Conservation (phyloP, 2,797 vertebrate species). For the Morelia viridis region DNA sequence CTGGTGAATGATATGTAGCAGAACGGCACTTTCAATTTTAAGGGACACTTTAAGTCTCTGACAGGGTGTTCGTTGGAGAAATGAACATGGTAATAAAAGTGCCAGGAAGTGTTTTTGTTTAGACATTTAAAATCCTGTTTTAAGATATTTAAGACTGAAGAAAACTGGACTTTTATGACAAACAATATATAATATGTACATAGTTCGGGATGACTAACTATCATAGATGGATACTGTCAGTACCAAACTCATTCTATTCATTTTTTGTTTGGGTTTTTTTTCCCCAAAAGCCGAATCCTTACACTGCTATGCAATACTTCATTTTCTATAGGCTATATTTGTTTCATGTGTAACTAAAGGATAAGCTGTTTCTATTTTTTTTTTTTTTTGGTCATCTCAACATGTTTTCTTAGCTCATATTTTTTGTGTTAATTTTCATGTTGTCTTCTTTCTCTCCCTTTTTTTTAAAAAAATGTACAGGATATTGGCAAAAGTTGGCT, state of each 20-base stretch:
- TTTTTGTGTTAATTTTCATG: slow-evolving; percentile 79
- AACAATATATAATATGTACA: slow-evolving; percentile 85
- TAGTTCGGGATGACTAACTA: slow-evolving; percentile 81
- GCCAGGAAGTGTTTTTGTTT: slow-evolving; percentile 72
- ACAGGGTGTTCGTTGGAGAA: slow-evolving; percentile 50
- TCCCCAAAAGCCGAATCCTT: slow-evolving; percentile 81
- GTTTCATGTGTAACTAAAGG: slow-evolving; percentile 83
- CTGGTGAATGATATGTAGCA: slow-evolving; percentile 90
- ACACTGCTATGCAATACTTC: slow-evolving; percentile 93
- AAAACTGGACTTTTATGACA: slow-evolving; percentile 77
- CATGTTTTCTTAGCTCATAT: slow-evolving; percentile 66
- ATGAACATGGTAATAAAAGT: slow-evolving; percentile 62
- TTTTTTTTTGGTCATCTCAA: slow-evolving; percentile 81
- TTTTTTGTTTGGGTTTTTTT: slow-evolving; percentile 69
- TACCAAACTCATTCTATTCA: slow-evolving; percentile 86
- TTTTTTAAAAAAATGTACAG: slow-evolving; percentile 78
- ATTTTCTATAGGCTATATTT: slow-evolving; percentile 78
- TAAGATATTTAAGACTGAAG: slow-evolving; percentile 71
- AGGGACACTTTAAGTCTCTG: slow-evolving; percentile 72
- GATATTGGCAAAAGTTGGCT: slow-evolving; percentile 78
- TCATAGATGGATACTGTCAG: slow-evolving; percentile 82
- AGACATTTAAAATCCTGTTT: slow-evolving; percentile 71
- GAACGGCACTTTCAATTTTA: slow-evolving; percentile 84
- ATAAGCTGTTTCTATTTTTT: slow-evolving; percentile 82
- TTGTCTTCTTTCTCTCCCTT: slow-evolving; percentile 42